Conservation (phyloP, 2,888 invertebrate genomes). For the Agriopis aurantiaria region DNA sequence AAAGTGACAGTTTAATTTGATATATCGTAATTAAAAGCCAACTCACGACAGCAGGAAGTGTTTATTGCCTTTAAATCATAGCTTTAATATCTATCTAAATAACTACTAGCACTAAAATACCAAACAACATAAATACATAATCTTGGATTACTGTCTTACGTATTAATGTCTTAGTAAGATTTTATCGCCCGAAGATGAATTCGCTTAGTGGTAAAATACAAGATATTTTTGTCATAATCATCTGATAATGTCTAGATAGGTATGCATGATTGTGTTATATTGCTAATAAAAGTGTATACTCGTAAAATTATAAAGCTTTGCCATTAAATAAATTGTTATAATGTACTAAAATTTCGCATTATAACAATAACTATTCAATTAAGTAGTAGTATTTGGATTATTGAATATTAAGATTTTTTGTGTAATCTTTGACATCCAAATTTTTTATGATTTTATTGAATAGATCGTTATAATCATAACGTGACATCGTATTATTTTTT, state of each 20-base stretch:
- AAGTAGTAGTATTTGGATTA: no score
- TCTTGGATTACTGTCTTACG: conserved; percentile 12
- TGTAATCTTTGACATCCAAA: no score
- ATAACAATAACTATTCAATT: neutral
- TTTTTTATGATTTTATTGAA: no score
- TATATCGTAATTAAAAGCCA: neutral
- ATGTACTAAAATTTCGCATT: neutral
- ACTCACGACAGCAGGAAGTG: conserved; percentile 11
- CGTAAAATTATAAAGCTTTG: neutral
- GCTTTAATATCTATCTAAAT: neutral
- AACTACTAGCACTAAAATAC: neutral
- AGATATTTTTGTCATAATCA: neutral
- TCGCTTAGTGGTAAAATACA: neutral
- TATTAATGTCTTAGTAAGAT: conserved; percentile 16
- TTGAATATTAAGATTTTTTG: no score
- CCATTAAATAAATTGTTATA: neutral
- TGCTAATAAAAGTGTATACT: neutral
- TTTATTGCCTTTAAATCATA: conserved; percentile 6
- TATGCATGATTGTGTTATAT: conserved; percentile 5
- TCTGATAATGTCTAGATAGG: neutral
- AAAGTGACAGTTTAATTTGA: no score
- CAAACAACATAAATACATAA: conserved; percentile 12
- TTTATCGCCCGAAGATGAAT: conserved; percentile 10
- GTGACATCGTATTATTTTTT: no score
- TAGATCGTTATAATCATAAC: no score